phyloP scores from a whole-genome alignment of 2,113 vertebrate genomes.

The Sinocyclocheilus maitianheensis region DNA sequence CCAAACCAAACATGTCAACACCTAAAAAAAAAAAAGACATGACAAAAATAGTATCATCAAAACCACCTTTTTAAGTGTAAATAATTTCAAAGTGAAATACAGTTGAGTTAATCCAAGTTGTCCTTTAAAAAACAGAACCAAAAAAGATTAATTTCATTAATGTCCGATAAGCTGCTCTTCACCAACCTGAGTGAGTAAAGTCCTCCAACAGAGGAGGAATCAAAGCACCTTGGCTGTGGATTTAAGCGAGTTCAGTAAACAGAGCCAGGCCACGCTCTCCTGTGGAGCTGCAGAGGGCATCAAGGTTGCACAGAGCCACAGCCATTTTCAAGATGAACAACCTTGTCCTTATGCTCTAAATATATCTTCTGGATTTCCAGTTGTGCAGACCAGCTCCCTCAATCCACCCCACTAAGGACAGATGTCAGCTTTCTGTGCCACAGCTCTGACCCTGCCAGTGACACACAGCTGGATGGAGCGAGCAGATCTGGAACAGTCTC shows the following conservation, averaged over 20 bases:
- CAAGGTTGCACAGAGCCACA: conserved; percentile 37
- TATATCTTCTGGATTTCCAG: conserved; percentile 45
- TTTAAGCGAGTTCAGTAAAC: conserved; percentile 5
- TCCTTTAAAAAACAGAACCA: background rate
- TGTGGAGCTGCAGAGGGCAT: conserved; percentile 32
- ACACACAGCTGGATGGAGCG: conserved; percentile 46
- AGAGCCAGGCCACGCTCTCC: conserved; percentile 18
- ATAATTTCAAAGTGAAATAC: background rate
- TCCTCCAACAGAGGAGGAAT: background rate
- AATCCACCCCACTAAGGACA: conserved; percentile 50
- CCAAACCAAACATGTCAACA: no score
- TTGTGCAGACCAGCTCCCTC: conserved; percentile 23
- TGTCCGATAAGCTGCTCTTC: background rate
- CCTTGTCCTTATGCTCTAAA: conserved; percentile 54
- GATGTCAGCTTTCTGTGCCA: conserved; percentile 50
- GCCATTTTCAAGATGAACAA: conserved; percentile 48
- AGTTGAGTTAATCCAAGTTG: background rate
- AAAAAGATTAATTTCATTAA: background rate
- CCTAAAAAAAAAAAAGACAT: no score
- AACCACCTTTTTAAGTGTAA: no score
- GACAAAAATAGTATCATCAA: no score
- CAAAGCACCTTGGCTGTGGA: conserved; percentile 6
- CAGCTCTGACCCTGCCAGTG: conserved; percentile 22
- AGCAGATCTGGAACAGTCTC: conserved; percentile 12
- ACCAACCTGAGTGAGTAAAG: background rate